Conservation (phyloP, 1,140 invertebrate genomes). For the Homalodisca vitripennis region DNA sequence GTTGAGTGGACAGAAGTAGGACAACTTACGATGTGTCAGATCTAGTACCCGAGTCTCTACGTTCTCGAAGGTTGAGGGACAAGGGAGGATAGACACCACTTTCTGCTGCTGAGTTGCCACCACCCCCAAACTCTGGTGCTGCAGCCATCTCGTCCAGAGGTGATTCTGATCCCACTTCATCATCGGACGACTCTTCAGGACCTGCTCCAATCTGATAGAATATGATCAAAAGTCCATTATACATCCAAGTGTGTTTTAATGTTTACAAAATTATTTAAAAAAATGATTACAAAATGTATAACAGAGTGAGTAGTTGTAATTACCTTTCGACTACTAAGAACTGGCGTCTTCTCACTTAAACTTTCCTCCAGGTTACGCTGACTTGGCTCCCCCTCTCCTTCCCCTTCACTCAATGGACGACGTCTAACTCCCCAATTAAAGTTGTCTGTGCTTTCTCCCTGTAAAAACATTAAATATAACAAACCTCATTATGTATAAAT, state of each 20-base stretch:
- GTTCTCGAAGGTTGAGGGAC: conserved; percentile 55
- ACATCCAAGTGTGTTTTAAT: too few relatives aligned
- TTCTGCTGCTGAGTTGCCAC: conserved; percentile 48
- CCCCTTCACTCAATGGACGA: conserved; percentile 78
- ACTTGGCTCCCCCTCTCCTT: conserved; percentile 50
- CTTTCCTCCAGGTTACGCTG: conserved; percentile 59
- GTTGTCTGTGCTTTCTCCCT: conserved; percentile 93
- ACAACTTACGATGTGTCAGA: conserved; percentile 66
- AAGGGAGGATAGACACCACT: conserved; percentile 53
- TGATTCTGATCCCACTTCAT: conserved; percentile 84
- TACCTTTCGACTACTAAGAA: conserved; percentile 59
- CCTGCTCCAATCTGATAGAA: conserved; percentile 47
- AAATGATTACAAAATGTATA: too few relatives aligned
- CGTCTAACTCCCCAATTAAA: conserved; percentile 95
- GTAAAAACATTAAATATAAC: conserved; percentile 40
- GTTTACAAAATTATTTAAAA: too few relatives aligned
- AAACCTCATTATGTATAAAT: too few relatives aligned
- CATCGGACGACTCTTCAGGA: conserved; percentile 85
- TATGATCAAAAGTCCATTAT: too few relatives aligned
- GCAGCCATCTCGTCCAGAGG: conserved; percentile 70
- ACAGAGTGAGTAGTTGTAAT: too few relatives aligned
- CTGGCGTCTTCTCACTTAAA: conserved; percentile 64
- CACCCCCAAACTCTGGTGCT: conserved; percentile 49
- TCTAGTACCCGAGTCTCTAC: conserved; percentile 64
- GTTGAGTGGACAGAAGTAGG: too few relatives aligned